Evolutionary conservation across 2,888 invertebrate species (phyloP), one percentile per base, ranked within the genome.

Genomic region (Cancer borealis): DNA sequence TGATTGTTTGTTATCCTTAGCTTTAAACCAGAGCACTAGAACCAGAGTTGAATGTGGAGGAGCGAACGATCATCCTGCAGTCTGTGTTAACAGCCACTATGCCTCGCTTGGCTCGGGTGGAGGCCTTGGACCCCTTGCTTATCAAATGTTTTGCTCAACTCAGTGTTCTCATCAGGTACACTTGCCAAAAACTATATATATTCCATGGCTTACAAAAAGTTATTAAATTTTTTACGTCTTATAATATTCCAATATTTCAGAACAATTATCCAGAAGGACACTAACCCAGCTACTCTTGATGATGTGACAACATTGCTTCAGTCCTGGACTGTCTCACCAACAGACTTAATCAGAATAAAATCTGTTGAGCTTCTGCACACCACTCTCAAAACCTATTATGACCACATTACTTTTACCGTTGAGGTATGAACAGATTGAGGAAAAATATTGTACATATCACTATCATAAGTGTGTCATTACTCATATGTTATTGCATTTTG

Each of bases 301-400:
- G 95, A 95, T 92, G 94, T 95, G n/a, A 95, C 95, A 10, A 95
- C 95, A 12, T 88, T 95, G 26, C 92, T 95, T 10, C 95, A 95
- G 93, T 90, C 94, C 26, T 95, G 95, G 95, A 94, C 95, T 49
- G 73, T 94, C 39, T 90, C 95, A 46, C 92, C 89, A 12, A 84
- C 66, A 88, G 95, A 93, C 79, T 66, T 92, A 17, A 92, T 93
- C 17, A 92, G 95, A 54, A 93, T 94, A n/a, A 93, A 95, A 47
- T 89, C 95, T 45, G 92, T 95, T 17, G 94, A 94, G 30, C 94
- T 95, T 14, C 94, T 95, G 21, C 95, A 93, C 66, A 90, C 92
- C 45, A 91, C 95, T 21, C 93, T 95, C 39, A 92, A 93, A 47
- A 95, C 95, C n/a, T 95, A 95, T 88, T 91, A 94, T 66, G 94